These are phyloP conservation scores for Heteronetta atricapilla DNA, from an alignment of 2,113 vertebrate genomes.

Conservation along the genomic window DNA sequence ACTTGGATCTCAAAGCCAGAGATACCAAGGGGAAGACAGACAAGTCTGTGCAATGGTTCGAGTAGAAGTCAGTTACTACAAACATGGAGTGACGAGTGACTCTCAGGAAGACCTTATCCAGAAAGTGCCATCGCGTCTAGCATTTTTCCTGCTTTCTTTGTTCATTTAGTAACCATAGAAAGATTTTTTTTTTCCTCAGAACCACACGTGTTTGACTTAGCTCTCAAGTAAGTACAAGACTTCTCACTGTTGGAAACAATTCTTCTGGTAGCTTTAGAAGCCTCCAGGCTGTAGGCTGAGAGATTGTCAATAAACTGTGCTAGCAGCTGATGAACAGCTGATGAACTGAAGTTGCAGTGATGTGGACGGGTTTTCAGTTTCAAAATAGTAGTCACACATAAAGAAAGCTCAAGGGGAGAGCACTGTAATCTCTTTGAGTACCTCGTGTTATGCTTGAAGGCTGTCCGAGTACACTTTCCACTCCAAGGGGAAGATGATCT, in stretches of 20 bases:
- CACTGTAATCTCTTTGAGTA: not conserved
- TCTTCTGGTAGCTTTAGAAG: not conserved
- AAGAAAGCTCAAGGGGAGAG: not conserved
- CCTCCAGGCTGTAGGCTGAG: not conserved
- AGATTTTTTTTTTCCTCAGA: not conserved
- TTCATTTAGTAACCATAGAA: not conserved
- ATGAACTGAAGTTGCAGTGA: not conserved
- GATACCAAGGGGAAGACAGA: not conserved
- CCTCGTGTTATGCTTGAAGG: not conserved
- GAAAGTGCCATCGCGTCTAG: not conserved
- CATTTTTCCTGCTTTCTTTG: not conserved
- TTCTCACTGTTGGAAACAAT: not conserved
- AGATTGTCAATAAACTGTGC: not conserved
- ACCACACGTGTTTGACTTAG: not conserved
- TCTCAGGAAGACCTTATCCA: not conserved
- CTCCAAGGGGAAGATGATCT: not conserved
- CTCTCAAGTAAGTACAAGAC: not conserved
- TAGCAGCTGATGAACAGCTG: not conserved
- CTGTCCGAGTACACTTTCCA: not conserved
- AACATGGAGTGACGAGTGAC: not conserved
- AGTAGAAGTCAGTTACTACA: not conserved
- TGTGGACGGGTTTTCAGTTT: not conserved
- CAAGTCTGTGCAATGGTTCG: not conserved
- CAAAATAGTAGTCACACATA: not conserved
- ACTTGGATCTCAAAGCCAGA: not conserved